Conservation (phyloP, 2,113 vertebrate genomes). For the Sinocyclocheilus anophthalmus region DNA sequence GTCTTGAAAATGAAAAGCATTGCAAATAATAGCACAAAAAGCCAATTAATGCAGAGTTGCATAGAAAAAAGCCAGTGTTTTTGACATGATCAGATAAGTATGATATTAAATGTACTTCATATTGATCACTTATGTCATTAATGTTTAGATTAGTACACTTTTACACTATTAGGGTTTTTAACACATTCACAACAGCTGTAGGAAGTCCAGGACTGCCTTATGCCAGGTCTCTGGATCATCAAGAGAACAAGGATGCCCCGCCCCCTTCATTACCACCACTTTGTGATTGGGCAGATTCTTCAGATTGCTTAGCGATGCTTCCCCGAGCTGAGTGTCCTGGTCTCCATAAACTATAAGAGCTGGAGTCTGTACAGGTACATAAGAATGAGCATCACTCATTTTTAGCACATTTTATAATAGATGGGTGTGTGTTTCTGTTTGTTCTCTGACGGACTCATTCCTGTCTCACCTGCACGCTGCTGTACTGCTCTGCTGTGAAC, state of each 20-base stretch:
- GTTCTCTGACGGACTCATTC: too few relatives aligned
- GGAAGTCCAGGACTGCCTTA: conserved; percentile 81
- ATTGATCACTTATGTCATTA: not conserved
- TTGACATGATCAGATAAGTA: not conserved
- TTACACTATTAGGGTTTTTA: conserved; percentile 38
- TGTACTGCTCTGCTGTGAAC: conserved; percentile 81
- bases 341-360: conserved; percentile 91
- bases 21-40: not conserved
- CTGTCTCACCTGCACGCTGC: conserved; percentile 75
- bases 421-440: not conserved
- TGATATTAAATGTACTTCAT: not conserved
- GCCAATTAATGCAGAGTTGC: not conserved
- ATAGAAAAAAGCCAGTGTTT: not conserved
- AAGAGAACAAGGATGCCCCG: conserved; percentile 93
- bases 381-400: not conserved
- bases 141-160: not conserved
- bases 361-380: conserved; percentile 75
- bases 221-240: conserved; percentile 91
- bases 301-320: conserved; percentile 83
- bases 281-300: conserved; percentile 84
- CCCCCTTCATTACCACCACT: conserved; percentile 86
- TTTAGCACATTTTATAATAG: not conserved
- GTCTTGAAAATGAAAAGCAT: not conserved
- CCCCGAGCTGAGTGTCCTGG: conserved; percentile 84
- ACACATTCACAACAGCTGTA: conserved; percentile 74